A percentile compares a stretch with the other conserved stretches of the same genome.
Evolutionary conservation across 2,888 invertebrate species (phyloP).

Genomic region (Hydraecia micacea): DNA sequence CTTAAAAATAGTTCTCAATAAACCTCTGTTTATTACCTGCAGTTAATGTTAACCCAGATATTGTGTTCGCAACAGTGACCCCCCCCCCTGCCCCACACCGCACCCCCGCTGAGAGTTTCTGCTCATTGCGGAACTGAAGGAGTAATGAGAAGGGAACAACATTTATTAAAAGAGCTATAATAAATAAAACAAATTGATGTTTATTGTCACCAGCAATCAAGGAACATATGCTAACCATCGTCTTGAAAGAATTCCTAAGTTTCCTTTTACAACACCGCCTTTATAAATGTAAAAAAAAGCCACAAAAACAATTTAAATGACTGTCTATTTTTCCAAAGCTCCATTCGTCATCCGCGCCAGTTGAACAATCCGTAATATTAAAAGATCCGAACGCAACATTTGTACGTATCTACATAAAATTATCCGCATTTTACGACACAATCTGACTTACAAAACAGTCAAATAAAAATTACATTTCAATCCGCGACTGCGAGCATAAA

Average conservation of each 20-base stretch:
- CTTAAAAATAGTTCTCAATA: neutral
- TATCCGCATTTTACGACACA: constrained; percentile 38
- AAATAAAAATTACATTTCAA: constrained; percentile 57
- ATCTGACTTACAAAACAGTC: constrained; percentile 56
- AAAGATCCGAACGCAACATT: constrained; percentile 36
- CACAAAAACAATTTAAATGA: neutral
- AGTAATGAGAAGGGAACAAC: neutral
- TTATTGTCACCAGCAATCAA: neutral
- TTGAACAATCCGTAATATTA: constrained; percentile 30
- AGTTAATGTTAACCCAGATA: constrained; percentile 23
- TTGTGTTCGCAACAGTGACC: neutral
- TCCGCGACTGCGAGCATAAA: constrained; percentile 49
- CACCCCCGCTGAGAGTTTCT: neutral
- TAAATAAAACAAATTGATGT: neutral
- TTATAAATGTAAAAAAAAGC: neutral
- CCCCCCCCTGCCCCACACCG: too few relatives aligned
- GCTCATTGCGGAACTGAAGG: neutral
- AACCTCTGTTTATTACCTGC: constrained; percentile 17
- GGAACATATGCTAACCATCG: neutral
- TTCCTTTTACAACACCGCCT: neutral
- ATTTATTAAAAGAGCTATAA: constrained; percentile 1
- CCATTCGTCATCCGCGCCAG: neutral
- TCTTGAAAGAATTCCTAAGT: neutral
- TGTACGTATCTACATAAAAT: constrained; percentile 29
- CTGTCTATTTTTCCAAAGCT: constrained; percentile 17